Evolutionary conservation across 1,140 invertebrate species (phyloP), one percentile per base, ranked within the genome.

Genomic region (Bursaphelenchus mucronatus): DNA sequence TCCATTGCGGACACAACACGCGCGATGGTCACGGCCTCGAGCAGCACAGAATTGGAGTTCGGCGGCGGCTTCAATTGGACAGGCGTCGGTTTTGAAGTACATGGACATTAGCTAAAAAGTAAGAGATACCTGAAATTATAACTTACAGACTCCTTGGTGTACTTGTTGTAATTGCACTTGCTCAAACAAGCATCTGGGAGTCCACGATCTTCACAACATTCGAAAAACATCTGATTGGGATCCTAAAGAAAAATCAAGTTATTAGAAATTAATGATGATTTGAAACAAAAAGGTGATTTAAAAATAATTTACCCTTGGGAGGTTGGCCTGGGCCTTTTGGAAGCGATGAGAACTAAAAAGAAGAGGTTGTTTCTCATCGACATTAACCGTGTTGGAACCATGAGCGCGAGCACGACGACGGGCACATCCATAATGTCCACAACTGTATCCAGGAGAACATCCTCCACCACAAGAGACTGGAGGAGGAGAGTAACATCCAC

Each of bases 21-120:
- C 21, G 5, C 58, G n/a, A 59, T 71, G 70, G 50, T 71, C 61
- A 10, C 61, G 67, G 8, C 67, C 75, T 56, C 69, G 74, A 15
- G 74, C 74, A 45, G 74, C 74, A 55, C 74, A 76, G 62, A 55
- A 77, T 51, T 76, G 74, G n/a, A 76, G 70, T 21, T 74, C 75
- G 44, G 74, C 68, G 17, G 74, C 74, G 8, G 74, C 74, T 46
- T 70, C 67, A 19, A 76, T 70, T 40, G 74, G 74, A 51, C 74
- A 76, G 7, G 62, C 58, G 51, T 75, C 71, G 19, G 39, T 15
- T 13, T 49, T 21, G 61, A 66, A 67, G 19, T 65, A 66, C 64
- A 66, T 66, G 4, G 66, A 21, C 55, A 68, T 17, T 4, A 59
- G 19, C 40, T 69, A 21, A 40, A 53, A 19, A 63, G 9, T 21